phyloP scores from a whole-genome alignment of 2,797 vertebrate genomes.

The Paguma larvata region DNA sequence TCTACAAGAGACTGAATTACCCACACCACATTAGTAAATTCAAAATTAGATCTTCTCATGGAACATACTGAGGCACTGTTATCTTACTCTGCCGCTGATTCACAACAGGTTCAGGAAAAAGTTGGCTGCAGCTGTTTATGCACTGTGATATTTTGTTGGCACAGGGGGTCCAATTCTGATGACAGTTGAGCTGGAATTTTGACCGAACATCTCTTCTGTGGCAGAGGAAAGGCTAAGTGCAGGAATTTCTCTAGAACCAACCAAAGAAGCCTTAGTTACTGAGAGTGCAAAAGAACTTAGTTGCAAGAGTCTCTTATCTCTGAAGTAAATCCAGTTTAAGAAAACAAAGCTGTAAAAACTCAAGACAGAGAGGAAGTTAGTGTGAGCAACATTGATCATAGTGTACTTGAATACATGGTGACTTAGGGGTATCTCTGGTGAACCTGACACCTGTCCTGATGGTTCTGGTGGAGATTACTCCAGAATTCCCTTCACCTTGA shows the following conservation, averaged over 20 bases:
- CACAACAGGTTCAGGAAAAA: not conserved
- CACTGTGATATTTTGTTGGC: not conserved
- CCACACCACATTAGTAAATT: not conserved
- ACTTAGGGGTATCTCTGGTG: not conserved
- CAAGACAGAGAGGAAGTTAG: not conserved
- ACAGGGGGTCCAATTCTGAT: not conserved
- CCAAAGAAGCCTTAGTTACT: not conserved
- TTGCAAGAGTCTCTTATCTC: not conserved
- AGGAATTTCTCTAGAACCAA: slow-evolving; percentile 18
- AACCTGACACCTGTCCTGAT: not conserved
- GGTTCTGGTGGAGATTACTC: not conserved
- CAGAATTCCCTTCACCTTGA: not conserved
- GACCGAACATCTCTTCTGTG: not conserved
- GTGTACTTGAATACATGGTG: not conserved
- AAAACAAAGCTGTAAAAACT: slow-evolving; percentile 30
- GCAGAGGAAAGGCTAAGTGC: not conserved
- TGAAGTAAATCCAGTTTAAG: not conserved
- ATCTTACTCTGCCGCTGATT: not conserved
- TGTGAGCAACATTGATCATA: not conserved
- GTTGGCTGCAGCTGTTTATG: not conserved
- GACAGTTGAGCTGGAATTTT: not conserved
- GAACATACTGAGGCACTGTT: not conserved
- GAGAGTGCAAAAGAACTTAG: not conserved
- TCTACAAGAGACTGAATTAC: not conserved
- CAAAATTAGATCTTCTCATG: not conserved